Evolutionary conservation across 2,888 invertebrate species (phyloP).

Genomic region (Temnothorax ravouxi): DNA sequence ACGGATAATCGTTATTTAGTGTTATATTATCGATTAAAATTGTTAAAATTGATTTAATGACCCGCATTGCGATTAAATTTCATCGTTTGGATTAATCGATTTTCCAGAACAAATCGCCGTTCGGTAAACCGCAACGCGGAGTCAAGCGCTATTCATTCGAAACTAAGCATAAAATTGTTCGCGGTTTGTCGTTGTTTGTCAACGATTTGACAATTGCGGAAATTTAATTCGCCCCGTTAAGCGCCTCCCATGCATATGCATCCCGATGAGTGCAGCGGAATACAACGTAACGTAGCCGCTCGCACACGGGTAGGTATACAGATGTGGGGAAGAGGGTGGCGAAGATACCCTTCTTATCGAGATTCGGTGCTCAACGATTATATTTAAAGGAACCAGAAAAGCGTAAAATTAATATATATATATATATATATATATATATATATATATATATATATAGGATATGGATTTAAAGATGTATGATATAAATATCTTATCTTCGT

Average conservation of each 20-base stretch:
- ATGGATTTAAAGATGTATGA: too few species aligned
- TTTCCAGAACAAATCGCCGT: neutral
- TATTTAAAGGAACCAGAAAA: neutral
- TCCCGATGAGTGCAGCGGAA: constrained; percentile 39
- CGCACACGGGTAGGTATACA: neutral
- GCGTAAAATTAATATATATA: neutral
- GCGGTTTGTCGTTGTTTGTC: constrained; percentile 53
- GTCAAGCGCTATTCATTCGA: constrained; percentile 9
- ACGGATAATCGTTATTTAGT: neutral
- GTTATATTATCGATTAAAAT: neutral
- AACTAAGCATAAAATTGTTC: constrained; percentile 46
- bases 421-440: too few species aligned
- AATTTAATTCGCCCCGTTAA: constrained; percentile 67
- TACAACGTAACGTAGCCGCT: constrained; percentile 20
- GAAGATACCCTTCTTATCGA: neutral
- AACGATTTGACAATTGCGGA: constrained; percentile 60
- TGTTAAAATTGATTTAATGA: neutral
- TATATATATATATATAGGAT: too few species aligned
- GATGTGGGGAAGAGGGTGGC: neutral
- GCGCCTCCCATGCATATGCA: constrained; percentile 68
- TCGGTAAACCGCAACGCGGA: neutral
- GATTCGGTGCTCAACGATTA: neutral
- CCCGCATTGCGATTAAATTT: neutral
- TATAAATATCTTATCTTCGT: neutral
- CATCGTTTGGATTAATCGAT: neutral